phyloP scores from a whole-genome alignment of 2,113 vertebrate genomes.

The Stegostoma tigrinum region DNA sequence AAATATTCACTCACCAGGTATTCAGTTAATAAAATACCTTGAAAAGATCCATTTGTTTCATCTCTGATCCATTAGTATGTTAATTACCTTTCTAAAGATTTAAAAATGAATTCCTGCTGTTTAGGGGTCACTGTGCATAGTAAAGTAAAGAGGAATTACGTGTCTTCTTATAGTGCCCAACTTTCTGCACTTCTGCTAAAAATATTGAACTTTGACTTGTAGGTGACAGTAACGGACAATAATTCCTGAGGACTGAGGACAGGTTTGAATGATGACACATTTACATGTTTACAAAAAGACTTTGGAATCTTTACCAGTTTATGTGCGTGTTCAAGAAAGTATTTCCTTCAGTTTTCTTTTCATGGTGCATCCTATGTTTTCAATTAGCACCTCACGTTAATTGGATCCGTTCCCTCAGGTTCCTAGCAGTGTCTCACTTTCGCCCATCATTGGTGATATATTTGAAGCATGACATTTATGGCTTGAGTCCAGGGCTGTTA shows the following conservation, averaged over 20 bases:
- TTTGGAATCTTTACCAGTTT: constrained; percentile 4
- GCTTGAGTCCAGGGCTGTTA: constrained; percentile 24
- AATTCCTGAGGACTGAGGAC: neutral
- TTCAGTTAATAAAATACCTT: constrained; percentile 20
- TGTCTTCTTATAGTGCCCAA: constrained; percentile 22
- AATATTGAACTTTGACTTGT: constrained; percentile 32
- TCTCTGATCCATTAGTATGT: constrained; percentile 30
- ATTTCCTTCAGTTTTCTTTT: neutral
- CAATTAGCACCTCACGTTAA: constrained; percentile 33
- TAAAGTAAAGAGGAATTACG: constrained; percentile 22
- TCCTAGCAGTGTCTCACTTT: constrained; percentile 9
- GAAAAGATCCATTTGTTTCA: constrained; percentile 10
- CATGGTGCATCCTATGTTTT: constrained; percentile 28
- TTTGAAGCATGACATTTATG: constrained; percentile 33
- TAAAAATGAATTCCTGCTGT: constrained; percentile 33
- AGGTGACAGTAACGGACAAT: constrained; percentile 30
- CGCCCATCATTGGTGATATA: constrained; percentile 31
- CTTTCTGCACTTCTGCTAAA: constrained; percentile 29
- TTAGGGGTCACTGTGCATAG: constrained; percentile 9
- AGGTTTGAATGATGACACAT: constrained; percentile 24
- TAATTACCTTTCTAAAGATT: constrained; percentile 37
- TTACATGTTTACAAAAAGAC: neutral
- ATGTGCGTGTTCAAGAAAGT: neutral
- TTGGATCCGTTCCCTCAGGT: constrained; percentile 29
- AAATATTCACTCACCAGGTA: constrained; percentile 29